phyloP scores from a whole-genome alignment of 64 coral and sea anemone species.

The Catalaphyllia jardinei region DNA sequence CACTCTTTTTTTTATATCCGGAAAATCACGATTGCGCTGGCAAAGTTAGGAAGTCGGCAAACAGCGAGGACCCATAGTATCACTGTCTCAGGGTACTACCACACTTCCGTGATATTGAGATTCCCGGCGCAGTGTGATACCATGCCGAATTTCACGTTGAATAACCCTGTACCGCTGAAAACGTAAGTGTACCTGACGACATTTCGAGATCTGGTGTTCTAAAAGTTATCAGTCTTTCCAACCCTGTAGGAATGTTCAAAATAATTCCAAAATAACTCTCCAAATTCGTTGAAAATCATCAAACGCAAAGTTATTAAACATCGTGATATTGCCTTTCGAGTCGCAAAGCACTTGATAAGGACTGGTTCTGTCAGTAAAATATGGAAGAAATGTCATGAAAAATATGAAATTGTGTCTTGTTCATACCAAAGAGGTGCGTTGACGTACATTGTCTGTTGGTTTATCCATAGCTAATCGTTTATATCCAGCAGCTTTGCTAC shows the following conservation, averaged over 20 bases:
- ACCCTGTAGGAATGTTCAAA: not conserved
- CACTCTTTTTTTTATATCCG: not conserved
- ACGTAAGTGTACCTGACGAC: not conserved
- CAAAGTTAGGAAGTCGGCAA: not conserved
- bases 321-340: not conserved
- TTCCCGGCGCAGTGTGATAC: not conserved
- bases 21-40: not conserved
- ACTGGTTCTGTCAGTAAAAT: not conserved
- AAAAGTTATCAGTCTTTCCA: not conserved
- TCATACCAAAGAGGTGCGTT: not conserved
- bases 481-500: not conserved
- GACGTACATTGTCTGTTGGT: not conserved
- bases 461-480: conserved; percentile 11
- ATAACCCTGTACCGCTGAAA: conserved; percentile 14
- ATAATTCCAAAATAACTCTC: not conserved
- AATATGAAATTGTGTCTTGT: not conserved
- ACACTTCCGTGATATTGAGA: not conserved
- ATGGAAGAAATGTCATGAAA: not conserved
- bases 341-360: not conserved
- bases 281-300: not conserved
- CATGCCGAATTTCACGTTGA: conserved; percentile 20
- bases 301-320: not conserved
- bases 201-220: not conserved
- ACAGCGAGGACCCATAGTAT: not conserved
- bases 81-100: not conserved